Percentiles rank a stretch among this genome's conserved stretches.
Evolutionary conservation across 2,797 vertebrate species (phyloP).

Genomic region (Capromys pilorides): DNA sequence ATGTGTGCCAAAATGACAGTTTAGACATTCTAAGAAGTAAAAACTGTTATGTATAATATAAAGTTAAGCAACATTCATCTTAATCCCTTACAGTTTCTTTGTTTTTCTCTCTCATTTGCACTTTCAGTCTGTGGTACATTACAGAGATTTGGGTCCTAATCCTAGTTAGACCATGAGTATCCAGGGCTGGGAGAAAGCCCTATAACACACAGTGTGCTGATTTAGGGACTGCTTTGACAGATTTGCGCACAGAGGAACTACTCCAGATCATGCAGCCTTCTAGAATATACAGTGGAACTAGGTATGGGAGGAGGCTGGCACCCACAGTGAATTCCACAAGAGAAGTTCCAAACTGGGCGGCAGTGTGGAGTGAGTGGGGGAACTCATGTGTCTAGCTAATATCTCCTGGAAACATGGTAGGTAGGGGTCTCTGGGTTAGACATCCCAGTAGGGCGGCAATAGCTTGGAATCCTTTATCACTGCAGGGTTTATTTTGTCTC

Average conservation of each 20-base stretch:
- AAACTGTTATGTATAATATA: not conserved
- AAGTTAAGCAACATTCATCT: not conserved
- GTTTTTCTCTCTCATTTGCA: not conserved
- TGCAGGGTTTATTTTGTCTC: not conserved
- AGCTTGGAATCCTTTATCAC: not conserved
- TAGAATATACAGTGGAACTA: not conserved
- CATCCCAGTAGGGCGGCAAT: not conserved
- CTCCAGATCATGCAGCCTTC: not conserved
- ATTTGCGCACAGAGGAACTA: not conserved
- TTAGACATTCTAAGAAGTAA: not conserved
- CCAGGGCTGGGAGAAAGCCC: too few relatives aligned
- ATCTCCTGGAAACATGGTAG: too few relatives aligned
- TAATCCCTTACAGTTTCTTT: not conserved
- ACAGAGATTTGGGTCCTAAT: not conserved
- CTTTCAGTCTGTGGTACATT: not conserved
- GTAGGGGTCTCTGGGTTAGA: not conserved
- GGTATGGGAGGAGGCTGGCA: not conserved
- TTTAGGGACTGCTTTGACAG: not conserved
- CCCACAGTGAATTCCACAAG: not conserved
- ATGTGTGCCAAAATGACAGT: not conserved
- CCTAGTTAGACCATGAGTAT: not conserved
- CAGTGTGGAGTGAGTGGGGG: not conserved
- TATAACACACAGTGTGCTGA: not conserved
- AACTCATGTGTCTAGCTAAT: not conserved
- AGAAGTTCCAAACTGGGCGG: not conserved